phyloP scores from a whole-genome alignment of 2,113 vertebrate species.

The Clarias macrocephalus region DNA sequence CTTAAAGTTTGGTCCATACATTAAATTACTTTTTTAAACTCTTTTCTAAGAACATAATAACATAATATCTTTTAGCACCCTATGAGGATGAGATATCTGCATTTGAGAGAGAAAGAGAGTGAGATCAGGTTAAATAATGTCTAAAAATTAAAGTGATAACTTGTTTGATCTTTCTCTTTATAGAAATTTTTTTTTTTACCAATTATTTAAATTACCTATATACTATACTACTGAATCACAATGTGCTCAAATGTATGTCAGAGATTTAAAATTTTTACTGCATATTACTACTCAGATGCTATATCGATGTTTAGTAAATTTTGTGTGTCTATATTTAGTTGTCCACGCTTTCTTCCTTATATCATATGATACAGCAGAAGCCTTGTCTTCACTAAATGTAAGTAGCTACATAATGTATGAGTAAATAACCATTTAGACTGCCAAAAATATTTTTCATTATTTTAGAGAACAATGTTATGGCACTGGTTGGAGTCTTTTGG shows the following conservation, averaged over 20 bases:
- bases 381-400: neutral
- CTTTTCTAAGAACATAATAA: conserved; percentile 37
- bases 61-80: conserved; percentile 69
- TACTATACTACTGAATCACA: conserved; percentile 43
- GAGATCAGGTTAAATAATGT: conserved; percentile 42
- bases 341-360: neutral
- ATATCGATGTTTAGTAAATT: conserved; percentile 1
- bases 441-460: conserved; percentile 51
- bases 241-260: conserved; percentile 62
- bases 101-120: conserved; percentile 27
- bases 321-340: neutral
- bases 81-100: conserved; percentile 49
- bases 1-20: conserved; percentile 65
- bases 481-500: conserved; percentile 16
- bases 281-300: conserved; percentile 46
- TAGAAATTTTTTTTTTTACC: neutral
- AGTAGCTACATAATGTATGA: conserved; percentile 16
- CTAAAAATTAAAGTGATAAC: conserved; percentile 18
- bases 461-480: conserved; percentile 71
- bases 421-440: neutral
- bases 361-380: conserved; percentile 1
- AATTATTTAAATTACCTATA: conserved; percentile 3
- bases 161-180: neutral
- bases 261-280: conserved; percentile 71
- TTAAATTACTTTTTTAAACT: conserved; percentile 60